These are phyloP conservation scores for Chiloscyllium plagiosum DNA, from an alignment of 2,113 vertebrate species.

Conservation along the genomic window DNA sequence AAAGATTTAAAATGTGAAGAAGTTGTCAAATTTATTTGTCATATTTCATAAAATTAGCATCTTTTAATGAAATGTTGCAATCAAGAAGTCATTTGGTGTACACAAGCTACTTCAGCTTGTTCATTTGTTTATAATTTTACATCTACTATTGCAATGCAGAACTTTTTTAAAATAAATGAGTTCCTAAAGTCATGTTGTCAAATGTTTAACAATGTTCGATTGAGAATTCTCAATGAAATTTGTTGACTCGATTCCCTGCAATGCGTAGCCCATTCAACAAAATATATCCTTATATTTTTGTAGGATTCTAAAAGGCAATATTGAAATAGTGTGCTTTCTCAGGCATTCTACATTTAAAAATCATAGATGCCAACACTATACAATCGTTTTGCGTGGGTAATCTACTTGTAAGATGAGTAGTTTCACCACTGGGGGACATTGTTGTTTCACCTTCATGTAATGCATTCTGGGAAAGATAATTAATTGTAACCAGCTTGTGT, in stretches of 20 bases:
- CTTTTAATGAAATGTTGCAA: not conserved
- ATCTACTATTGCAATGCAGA: not conserved
- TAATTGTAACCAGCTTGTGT: constrained; percentile 15
- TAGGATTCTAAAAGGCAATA: not conserved
- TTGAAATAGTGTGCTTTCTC: not conserved
- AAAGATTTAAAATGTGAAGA: not conserved
- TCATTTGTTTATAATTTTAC: not conserved
- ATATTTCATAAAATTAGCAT: not conserved
- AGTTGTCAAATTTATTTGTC: not conserved
- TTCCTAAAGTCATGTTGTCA: not conserved
- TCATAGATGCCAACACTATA: not conserved
- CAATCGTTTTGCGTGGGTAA: not conserved
- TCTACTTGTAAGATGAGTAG: constrained; percentile 22
- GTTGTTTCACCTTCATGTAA: constrained; percentile 22
- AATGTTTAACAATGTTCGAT: not conserved
- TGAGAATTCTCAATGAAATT: not conserved
- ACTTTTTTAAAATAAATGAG: not conserved
- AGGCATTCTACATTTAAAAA: not conserved
- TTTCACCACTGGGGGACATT: constrained; percentile 35
- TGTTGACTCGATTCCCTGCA: not conserved
- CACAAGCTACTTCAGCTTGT: not conserved
- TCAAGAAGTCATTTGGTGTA: not conserved
- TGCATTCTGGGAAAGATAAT: constrained; percentile 26
- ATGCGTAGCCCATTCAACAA: not conserved
- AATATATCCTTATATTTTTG: not conserved